A percentile compares a stretch with the other conserved stretches of the same genome.
Evolutionary conservation across 2,113 vertebrate species (phyloP).

Genomic region (Tupaia chinensis): DNA sequence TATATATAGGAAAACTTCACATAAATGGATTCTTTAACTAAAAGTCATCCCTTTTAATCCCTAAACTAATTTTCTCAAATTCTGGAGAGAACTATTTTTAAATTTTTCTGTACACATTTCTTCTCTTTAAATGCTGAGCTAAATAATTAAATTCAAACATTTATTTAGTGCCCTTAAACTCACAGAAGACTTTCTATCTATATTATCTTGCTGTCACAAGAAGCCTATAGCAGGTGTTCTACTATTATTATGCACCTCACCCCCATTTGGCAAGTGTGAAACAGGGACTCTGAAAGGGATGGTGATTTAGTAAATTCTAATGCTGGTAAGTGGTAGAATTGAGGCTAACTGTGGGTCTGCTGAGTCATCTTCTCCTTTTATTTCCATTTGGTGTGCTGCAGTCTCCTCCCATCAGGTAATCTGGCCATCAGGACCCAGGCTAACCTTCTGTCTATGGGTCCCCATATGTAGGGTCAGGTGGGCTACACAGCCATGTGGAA

Average conservation of each 20-base stretch:
- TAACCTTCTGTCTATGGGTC: background rate
- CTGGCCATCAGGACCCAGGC: background rate
- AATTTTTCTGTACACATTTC: constrained; percentile 49
- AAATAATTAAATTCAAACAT: constrained; percentile 77
- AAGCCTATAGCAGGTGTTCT: background rate
- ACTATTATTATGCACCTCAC: background rate
- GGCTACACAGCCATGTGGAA: background rate
- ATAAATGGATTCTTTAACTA: background rate
- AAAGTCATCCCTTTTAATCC: background rate
- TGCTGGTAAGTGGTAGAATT: background rate
- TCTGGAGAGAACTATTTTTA: constrained; percentile 65
- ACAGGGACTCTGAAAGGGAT: background rate
- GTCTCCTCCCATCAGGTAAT: background rate
- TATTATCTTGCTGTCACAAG: constrained; percentile 52
- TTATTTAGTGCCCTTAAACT: constrained; percentile 69
- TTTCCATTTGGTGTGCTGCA: background rate
- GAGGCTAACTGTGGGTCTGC: background rate
- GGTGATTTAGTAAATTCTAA: background rate
- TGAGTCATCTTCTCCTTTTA: background rate
- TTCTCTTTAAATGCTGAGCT: constrained; percentile 47
- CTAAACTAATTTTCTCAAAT: constrained; percentile 41
- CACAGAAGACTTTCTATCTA: constrained; percentile 51
- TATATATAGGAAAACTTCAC: background rate
- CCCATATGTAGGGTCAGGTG: background rate
- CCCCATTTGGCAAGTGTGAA: background rate